phyloP scores from a whole-genome alignment of 1,140 invertebrate genomes.

The Drosophila ambigua region DNA sequence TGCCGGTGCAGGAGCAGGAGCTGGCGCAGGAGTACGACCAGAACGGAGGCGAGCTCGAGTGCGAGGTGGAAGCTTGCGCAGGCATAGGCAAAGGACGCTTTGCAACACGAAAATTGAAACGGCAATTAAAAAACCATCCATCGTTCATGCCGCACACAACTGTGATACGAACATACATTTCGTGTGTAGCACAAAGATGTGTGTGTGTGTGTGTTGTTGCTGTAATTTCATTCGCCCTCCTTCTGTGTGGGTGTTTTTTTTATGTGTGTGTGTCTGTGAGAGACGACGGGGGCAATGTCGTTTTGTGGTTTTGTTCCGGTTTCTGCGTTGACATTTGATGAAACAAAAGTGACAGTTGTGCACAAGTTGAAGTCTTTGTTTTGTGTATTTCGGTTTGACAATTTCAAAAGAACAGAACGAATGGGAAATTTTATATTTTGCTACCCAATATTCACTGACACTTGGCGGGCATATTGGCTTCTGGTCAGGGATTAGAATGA shows the following conservation, averaged over 20 bases:
- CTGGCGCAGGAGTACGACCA: neutral
- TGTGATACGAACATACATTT: constrained; percentile 27
- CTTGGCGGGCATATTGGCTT: neutral
- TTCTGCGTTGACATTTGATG: constrained; percentile 81
- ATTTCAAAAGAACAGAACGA: constrained; percentile 59
- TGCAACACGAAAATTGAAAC: constrained; percentile 81
- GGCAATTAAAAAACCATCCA: constrained; percentile 81
- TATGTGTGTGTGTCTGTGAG: constrained; percentile 5
- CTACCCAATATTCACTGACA: constrained; percentile 18
- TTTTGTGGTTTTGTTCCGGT: constrained; percentile 82
- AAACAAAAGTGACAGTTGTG: constrained; percentile 82
- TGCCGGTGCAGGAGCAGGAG: constrained; percentile 1
- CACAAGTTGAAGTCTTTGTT: constrained; percentile 80
- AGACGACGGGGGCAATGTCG: constrained; percentile 49
- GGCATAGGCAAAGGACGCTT: constrained; percentile 51
- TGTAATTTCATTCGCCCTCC: constrained; percentile 77
- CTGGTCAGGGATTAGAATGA: no score
- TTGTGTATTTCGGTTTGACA: constrained; percentile 59
- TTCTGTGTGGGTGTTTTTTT: constrained; percentile 12
- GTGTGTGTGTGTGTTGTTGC: constrained; percentile 38
- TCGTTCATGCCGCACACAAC: constrained; percentile 73
- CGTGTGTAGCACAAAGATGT: constrained; percentile 48
- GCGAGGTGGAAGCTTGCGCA: constrained; percentile 35
- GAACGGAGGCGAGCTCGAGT: constrained; percentile 19
- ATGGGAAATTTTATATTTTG: constrained; percentile 67